Evolutionary conservation across 2,113 vertebrate species (phyloP).

Genomic region (Tachuris rubrigastra): DNA sequence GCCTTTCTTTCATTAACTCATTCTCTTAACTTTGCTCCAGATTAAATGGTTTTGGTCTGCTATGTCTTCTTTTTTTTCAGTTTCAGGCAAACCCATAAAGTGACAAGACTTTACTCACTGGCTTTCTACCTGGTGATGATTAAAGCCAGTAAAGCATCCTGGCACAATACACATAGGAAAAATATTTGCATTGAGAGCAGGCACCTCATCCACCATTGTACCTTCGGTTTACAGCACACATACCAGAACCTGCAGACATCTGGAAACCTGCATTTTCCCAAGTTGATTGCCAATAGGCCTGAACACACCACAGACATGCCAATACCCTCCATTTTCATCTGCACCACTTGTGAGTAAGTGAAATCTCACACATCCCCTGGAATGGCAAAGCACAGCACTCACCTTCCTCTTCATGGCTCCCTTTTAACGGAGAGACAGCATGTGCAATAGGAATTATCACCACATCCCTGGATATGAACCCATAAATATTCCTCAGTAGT

Average conservation of each 20-base stretch:
- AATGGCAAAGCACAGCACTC: background rate
- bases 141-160: slow-evolving; percentile 13
- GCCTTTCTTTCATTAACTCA: background rate
- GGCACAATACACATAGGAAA: background rate
- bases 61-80: background rate
- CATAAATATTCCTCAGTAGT: background rate
- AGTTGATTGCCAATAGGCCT: background rate
- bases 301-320: background rate
- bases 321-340: background rate
- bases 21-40: background rate
- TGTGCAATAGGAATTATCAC: background rate
- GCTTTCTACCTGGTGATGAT: background rate
- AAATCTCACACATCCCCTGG: background rate
- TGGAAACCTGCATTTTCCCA: background rate
- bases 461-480: background rate
- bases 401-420: background rate
- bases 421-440: background rate
- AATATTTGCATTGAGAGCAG: background rate
- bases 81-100: background rate
- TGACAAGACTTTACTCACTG: background rate
- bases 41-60: background rate
- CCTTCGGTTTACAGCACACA: background rate
- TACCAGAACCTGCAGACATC: slow-evolving; percentile 19
- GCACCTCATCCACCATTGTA: background rate
- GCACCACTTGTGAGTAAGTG: background rate